phyloP scores from a whole-genome alignment of 2,888 invertebrate genomes.

The Ennomos fuscantarius region DNA sequence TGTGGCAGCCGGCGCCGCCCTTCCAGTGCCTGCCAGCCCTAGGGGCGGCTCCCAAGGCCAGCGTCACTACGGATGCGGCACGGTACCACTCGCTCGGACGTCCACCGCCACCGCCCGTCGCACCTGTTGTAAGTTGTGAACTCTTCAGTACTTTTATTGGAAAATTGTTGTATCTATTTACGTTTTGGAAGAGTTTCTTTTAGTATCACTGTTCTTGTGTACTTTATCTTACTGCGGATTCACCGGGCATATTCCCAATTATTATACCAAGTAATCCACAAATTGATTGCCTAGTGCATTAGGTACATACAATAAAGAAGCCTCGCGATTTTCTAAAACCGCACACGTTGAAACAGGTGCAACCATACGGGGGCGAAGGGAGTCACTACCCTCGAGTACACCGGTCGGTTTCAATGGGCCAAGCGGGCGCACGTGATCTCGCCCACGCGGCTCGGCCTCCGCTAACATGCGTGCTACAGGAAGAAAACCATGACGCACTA shows the following conservation, averaged over 20 bases:
- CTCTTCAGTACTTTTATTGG: too few relatives aligned
- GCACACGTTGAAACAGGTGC: conserved; percentile 15
- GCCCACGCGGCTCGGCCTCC: conserved; percentile 76
- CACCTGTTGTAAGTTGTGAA: conserved; percentile 47
- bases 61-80: conserved; percentile 69
- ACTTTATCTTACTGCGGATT: too few relatives aligned
- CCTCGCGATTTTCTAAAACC: too few relatives aligned
- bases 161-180: too few relatives aligned
- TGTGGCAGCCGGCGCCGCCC: conserved; percentile 79
- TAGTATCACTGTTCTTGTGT: too few relatives aligned
- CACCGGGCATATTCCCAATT: too few relatives aligned
- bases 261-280: too few relatives aligned
- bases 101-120: conserved; percentile 53
- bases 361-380: conserved; percentile 40
- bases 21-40: conserved; percentile 73
- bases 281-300: too few relatives aligned
- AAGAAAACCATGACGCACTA: conserved; percentile 74
- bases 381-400: conserved; percentile 86
- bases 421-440: conserved; percentile 84
- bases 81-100: conserved; percentile 73
- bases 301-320: too few relatives aligned
- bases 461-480: conserved; percentile 77
- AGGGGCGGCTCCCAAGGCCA: conserved; percentile 71
- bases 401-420: conserved; percentile 95
- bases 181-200: too few relatives aligned